Conservation (phyloP, 2,888 invertebrate genomes). For the Invenusta paracnida region DNA sequence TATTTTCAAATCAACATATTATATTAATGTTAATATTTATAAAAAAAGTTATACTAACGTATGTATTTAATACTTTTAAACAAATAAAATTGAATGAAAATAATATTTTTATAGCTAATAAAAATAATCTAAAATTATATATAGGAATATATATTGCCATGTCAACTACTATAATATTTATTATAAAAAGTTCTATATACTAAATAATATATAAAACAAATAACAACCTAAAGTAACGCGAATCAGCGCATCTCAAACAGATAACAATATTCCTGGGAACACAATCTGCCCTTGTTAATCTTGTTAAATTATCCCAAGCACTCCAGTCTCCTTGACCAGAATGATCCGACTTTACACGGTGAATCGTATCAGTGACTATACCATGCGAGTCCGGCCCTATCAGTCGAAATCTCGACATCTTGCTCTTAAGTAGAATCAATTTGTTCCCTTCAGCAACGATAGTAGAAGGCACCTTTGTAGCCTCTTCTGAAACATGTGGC, state of each 20-base stretch:
- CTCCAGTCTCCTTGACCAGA: neutral
- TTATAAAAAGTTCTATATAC: no score
- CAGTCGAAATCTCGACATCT: neutral
- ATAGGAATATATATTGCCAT: no score
- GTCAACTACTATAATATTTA: no score
- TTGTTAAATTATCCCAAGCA: neutral
- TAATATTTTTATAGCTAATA: neutral
- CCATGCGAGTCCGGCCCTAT: neutral
- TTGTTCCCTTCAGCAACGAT: neutral
- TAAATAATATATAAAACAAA: neutral
- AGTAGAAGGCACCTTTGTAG: no score
- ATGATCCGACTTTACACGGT: neutral
- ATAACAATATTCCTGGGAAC: neutral
- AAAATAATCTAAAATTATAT: no score
- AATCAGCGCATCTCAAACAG: neutral
- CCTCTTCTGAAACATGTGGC: no score
- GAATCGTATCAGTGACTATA: neutral
- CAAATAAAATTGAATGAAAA: neutral
- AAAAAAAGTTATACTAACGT: no score
- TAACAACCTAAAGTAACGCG: slow-evolving; percentile 1
- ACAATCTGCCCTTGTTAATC: neutral
- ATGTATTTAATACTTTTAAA: neutral
- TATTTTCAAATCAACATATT: no score
- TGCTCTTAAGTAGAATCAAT: neutral
- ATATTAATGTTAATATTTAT: no score